phyloP scores from a whole-genome alignment of 2,888 invertebrate species.

The Deroplatys truncata region DNA sequence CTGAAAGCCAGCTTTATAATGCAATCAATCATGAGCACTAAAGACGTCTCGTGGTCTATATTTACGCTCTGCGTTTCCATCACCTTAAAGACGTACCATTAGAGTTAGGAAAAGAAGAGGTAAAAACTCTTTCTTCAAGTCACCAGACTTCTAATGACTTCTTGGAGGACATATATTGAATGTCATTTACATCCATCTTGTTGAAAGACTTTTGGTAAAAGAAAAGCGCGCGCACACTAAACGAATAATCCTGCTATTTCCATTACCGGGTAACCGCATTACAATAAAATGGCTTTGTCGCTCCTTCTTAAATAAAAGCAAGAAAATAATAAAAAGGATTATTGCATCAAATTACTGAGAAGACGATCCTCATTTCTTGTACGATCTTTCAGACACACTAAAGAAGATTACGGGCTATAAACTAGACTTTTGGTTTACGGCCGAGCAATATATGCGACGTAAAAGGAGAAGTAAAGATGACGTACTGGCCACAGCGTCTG shows the following conservation, averaged over 20 bases:
- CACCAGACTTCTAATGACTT: background rate
- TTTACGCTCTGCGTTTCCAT: background rate
- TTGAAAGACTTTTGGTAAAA: background rate
- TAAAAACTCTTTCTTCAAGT: background rate
- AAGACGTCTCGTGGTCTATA: background rate
- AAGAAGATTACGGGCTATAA: background rate
- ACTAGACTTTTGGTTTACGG: background rate
- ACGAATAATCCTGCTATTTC: background rate
- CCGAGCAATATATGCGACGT: background rate
- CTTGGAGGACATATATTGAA: background rate
- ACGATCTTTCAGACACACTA: background rate
- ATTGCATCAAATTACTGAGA: background rate
- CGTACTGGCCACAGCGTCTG: background rate
- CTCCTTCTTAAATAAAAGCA: background rate
- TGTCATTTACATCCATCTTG: background rate
- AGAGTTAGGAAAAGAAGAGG: background rate
- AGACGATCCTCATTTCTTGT: background rate
- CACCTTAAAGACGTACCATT: background rate
- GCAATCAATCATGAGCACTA: background rate
- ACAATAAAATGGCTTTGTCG: background rate
- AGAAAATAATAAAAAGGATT: background rate
- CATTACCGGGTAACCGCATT: background rate
- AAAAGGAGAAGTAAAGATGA: background rate
- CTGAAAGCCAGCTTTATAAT: background rate
- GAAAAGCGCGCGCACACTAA: background rate